Evolutionary conservation across 2,888 invertebrate genomes (phyloP).

Genomic region (Eumacrocentrus americanus): DNA sequence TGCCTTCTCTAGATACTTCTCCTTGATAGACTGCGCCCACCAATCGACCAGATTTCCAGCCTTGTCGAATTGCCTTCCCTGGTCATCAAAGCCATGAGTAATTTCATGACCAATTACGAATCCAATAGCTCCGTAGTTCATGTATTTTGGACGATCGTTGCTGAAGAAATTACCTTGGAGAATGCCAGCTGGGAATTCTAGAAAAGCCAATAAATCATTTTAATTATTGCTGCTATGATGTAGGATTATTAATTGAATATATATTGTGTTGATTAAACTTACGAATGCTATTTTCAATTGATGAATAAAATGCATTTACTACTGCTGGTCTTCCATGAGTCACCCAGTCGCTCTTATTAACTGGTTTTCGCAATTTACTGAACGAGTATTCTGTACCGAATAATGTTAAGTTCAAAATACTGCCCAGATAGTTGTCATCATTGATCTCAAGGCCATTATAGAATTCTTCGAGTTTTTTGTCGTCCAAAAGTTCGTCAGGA

Average conservation of each 20-base stretch:
- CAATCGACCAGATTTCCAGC: constrained; percentile 61
- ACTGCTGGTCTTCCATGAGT: too few relatives aligned
- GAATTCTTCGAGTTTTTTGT: constrained; percentile 70
- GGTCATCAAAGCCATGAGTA: constrained; percentile 56
- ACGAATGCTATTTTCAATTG: constrained; percentile 65
- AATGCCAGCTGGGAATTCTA: constrained; percentile 91
- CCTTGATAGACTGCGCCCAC: constrained; percentile 55
- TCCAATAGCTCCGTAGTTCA: constrained; percentile 5
- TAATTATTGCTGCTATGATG: too few relatives aligned
- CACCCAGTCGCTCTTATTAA: too few relatives aligned
- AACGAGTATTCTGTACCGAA: constrained; percentile 63
- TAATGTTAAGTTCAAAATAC: constrained; percentile 62
- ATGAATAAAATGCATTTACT: too few relatives aligned
- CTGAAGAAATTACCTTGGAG: constrained; percentile 87
- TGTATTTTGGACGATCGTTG: not conserved
- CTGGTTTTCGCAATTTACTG: constrained; percentile 63
- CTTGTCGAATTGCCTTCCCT: not conserved
- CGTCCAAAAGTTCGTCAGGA: constrained; percentile 85
- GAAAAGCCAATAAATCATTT: too few relatives aligned
- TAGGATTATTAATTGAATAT: too few relatives aligned
- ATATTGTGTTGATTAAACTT: too few relatives aligned
- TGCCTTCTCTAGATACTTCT: not conserved
- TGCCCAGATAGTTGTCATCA: constrained; percentile 61
- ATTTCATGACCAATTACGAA: not conserved
- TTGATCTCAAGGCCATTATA: constrained; percentile 57